phyloP scores from a whole-genome alignment of 2,113 vertebrate genomes.

The Lontra canadensis region DNA sequence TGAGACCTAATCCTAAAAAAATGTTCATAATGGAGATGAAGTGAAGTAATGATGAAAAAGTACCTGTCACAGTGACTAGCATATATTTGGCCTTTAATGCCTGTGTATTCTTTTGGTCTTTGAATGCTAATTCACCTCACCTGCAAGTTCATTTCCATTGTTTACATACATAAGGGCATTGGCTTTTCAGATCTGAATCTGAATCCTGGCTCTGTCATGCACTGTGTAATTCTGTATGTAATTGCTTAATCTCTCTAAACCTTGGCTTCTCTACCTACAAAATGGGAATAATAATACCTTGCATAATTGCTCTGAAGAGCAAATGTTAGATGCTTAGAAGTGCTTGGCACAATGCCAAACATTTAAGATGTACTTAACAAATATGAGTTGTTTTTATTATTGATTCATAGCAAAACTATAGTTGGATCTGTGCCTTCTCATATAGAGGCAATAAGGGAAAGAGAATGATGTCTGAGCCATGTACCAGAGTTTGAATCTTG shows the following conservation, averaged over 20 bases:
- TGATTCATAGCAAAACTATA: not conserved
- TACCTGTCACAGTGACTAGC: not conserved
- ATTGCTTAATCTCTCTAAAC: not conserved
- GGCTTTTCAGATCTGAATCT: constrained; percentile 17
- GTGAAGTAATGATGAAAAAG: not conserved
- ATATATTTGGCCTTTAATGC: not conserved
- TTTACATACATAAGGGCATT: not conserved
- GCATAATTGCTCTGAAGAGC: not conserved
- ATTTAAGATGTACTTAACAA: not conserved
- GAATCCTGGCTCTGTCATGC: not conserved
- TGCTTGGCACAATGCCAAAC: not conserved
- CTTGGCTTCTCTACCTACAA: not conserved
- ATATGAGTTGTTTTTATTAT: not conserved
- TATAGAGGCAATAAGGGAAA: not conserved
- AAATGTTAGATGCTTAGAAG: not conserved
- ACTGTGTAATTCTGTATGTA: not conserved
- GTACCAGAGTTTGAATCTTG: not conserved
- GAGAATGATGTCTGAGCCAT: not conserved
- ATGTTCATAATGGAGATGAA: not conserved
- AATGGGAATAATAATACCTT: not conserved
- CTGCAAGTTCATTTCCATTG: not conserved
- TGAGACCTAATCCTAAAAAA: not conserved
- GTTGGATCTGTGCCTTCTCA: not conserved
- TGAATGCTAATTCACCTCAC: not conserved
- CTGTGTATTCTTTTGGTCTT: not conserved